These are phyloP conservation scores for Lasioglossum figueresi DNA, from an alignment of 2,888 invertebrate species.

Conservation along the genomic window DNA sequence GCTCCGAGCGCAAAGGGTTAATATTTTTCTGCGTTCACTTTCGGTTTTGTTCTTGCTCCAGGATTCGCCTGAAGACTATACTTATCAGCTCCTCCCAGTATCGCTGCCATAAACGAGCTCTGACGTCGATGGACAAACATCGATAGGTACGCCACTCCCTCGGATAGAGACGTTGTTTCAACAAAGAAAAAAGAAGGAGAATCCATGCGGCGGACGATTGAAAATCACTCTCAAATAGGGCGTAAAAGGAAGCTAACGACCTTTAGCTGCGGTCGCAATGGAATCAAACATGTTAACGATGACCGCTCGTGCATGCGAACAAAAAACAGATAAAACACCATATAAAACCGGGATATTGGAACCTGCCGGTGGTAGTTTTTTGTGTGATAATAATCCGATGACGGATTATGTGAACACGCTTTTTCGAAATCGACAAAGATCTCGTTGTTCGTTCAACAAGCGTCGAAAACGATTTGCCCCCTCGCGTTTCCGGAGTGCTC, in stretches of 20 bases:
- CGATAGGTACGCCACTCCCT: not conserved
- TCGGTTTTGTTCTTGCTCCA: not conserved
- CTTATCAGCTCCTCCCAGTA: not conserved
- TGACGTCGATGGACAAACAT: slow-evolving; percentile 1
- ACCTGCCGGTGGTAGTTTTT: not conserved
- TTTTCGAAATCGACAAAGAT: slow-evolving; percentile 29
- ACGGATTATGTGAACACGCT: not conserved
- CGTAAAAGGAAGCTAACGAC: slow-evolving; percentile 13
- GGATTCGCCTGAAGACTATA: not conserved
- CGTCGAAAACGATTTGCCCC: slow-evolving; percentile 14
- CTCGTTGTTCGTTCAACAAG: slow-evolving; percentile 36
- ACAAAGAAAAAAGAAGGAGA: not conserved
- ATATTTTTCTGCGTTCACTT: not conserved
- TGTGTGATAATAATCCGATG: not conserved
- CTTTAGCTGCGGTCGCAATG: not conserved
- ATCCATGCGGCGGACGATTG: not conserved
- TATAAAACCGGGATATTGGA: not conserved
- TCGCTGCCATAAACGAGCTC: not conserved
- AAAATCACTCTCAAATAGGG: slow-evolving; percentile 12
- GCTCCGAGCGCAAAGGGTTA: not conserved
- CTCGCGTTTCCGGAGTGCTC: slow-evolving; percentile 11
- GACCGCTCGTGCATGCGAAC: not conserved
- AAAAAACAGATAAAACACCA: slow-evolving; percentile 7
- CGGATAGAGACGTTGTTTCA: not conserved
- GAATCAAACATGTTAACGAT: not conserved